Evolutionary conservation across 2,113 vertebrate genomes (phyloP), one percentile per base, ranked within the genome.

Genomic region (Turdus rufiventris): DNA sequence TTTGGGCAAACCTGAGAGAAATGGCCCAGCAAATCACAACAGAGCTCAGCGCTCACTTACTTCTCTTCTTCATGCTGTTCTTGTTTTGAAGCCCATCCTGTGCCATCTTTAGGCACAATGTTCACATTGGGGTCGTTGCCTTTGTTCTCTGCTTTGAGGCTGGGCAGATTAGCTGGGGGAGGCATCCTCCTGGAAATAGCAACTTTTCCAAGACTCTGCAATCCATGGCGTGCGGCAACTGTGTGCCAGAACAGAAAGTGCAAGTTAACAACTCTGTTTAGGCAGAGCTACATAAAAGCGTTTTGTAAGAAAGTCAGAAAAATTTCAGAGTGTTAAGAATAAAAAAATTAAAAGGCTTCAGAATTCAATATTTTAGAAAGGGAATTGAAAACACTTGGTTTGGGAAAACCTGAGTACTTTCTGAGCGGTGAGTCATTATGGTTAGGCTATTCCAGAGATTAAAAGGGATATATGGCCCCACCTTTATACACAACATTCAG

Each of bases 181-280:
- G 99, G 99, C 99, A 99, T 99, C 86, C 99, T 99, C 94, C 99
- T 98, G 56, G 99, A 99, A 96, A 97, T 98, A 81, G 99, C 99
- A 98, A 99, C 99, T 98, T 99, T 99, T 79, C 99, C 99, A 98
- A 99, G 98, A 98, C 99, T 99, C 96, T 99, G 99, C 96, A 99
- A 98, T 95, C 99, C 99, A 99, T 99, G 99, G 97, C 99, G 99
- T 95, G 99, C 98, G 61, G 99, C 98, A 97, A 99, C 99, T 99
- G 93, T 7, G 70, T 9, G 29, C 10, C 60, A 95, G 81, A 85
- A 79, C 17, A 78, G 38, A 86, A 58, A 95, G 73, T 5, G 8
- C 11, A 86, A 62, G 45, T 88, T 83, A 91, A 57, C 31, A 58
- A 9, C 6, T 15, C 23, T 65, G 34, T 11, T 50, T 18, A 25